Evolutionary conservation across 2,888 invertebrate species (phyloP), one percentile per base, ranked within the genome.

Genomic region (Drosophila quinaria): DNA sequence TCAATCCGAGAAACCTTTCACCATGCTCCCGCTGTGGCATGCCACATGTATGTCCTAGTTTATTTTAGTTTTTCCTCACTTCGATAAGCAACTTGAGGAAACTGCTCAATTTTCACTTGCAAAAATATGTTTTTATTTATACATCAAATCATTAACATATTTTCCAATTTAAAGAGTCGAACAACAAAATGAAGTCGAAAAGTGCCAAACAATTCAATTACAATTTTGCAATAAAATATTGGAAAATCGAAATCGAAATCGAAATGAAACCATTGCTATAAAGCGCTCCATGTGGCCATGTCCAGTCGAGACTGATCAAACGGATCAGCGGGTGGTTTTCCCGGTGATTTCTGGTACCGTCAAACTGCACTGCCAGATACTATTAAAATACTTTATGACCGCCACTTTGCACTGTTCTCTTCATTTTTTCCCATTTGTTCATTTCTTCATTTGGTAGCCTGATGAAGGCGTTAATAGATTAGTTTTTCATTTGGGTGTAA

Each of bases 171-270:
- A 31, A 62, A 64, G 54, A 47, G 37, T 46, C 35, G 10, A 56
- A 61, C 46, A 63, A 69, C 51, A 51, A 62, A 78, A 68, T 71
- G 70, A 74, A 84, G 80, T 69, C 68, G 65, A 87, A 80, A 77
- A 62, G 70, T 78, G 67, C 71, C 71, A 87, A 89, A 85, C 90
- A 86, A 85, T 89, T 86, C 86, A 85, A 80, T 90, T 88, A 88
- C 89, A 90, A 88, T 86, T 88, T 86, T 88, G 86, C 86, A 86
- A 86, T 88, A 84, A 81, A 85, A 80, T 63, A 65, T 33, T 62
- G 55, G 80, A 65, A 64, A 72, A 62, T 11, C 42, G 10, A 69
- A 67, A 68, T 41, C 49, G 63, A 69, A 67, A 67, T 41, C 49
- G 63, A 69, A 67, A 52, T 56, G 67, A 58, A 74, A 70, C 61